Base-by-base conservation (phyloP, 2,888 invertebrate species). In the Amphipyra tragopoginis region DNA sequence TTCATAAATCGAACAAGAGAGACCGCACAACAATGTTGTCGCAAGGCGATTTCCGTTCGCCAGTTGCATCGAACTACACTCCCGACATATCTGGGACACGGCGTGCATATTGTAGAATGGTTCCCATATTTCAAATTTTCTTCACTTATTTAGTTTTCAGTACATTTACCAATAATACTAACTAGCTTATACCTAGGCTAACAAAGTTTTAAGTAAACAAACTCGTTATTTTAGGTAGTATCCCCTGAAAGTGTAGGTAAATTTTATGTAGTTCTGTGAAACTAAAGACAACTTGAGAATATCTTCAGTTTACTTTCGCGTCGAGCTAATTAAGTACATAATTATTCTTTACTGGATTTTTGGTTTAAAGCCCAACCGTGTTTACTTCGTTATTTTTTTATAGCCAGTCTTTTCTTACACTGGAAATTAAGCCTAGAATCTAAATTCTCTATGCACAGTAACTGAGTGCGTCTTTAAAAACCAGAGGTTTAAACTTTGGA, bases 11-110 rank as follows among this genome's bases (percentile, higher is more conserved):
- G 77, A 82, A 84, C 80, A 79, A 77, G 84, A 79, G 82, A 88
- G 83, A 87, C 84, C 86, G 85, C 83, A 87, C 86, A 90, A 93
- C 93, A 93, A 92, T 93, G 91, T 93, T 91, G 93, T 92, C 93
- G 88, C 90, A 83, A 86, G 85, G 86, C 90, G 91, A 93, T 93
- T 93, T 94, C 94, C 93, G 93, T 89, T 92, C 80, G 77, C 83
- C 86, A 85, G 90, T 80, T 82, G 86, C 88, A 84, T 81, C 84
- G 82, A 83, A 84, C 84, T 78, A 77, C 82, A 77, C 75, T 79
- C 75, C 77, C 90, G 92, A 91, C 92, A 85, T 93, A 93, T 91
- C 94, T 94, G 85, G 93, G 89, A 87, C 93, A 86, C 88, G 77
- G 80, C 74, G 62, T 75, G 72, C 77, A 75, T 84, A 87, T 86